A percentile compares a stretch with the other conserved stretches of the same genome.
Evolutionary conservation across 2,113 vertebrate species (phyloP).

Genomic region (Chloroceryle aenea): DNA sequence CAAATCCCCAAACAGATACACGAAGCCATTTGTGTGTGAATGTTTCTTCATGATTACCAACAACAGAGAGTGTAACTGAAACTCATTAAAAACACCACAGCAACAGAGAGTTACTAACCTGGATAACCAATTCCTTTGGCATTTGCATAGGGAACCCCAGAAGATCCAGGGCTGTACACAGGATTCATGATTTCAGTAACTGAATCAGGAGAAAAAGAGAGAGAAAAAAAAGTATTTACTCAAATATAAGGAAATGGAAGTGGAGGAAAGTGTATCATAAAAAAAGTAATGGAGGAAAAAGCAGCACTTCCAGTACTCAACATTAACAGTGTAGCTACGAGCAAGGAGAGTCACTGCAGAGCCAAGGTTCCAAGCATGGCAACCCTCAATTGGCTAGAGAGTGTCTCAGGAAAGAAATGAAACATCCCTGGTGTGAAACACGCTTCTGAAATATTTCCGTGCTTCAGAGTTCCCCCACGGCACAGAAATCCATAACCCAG

Average conservation of each 20-base stretch:
- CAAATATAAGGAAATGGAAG: background rate
- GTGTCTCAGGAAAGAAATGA: background rate
- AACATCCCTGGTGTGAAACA: background rate
- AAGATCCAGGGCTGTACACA: conserved; percentile 94
- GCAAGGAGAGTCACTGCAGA: background rate
- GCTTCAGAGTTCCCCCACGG: background rate
- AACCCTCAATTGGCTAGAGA: background rate
- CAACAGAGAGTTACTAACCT: conserved; percentile 75
- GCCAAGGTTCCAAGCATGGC: background rate
- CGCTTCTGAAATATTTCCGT: background rate
- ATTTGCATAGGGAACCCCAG: conserved; percentile 97
- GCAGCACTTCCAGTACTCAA: background rate
- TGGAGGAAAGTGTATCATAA: background rate
- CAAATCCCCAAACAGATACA: background rate
- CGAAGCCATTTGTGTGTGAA: background rate
- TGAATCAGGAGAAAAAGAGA: background rate
- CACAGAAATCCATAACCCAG: rapidly evolving
- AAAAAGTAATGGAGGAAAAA: background rate
- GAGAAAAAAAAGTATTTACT: background rate
- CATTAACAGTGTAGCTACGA: background rate
- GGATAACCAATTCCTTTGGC: conserved; percentile 96
- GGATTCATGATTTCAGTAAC: conserved; percentile 92
- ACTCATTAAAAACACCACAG: background rate
- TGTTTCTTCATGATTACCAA: background rate
- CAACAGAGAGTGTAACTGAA: background rate